Conservation (phyloP, 2,113 vertebrate genomes). For the Axis porcinus region DNA sequence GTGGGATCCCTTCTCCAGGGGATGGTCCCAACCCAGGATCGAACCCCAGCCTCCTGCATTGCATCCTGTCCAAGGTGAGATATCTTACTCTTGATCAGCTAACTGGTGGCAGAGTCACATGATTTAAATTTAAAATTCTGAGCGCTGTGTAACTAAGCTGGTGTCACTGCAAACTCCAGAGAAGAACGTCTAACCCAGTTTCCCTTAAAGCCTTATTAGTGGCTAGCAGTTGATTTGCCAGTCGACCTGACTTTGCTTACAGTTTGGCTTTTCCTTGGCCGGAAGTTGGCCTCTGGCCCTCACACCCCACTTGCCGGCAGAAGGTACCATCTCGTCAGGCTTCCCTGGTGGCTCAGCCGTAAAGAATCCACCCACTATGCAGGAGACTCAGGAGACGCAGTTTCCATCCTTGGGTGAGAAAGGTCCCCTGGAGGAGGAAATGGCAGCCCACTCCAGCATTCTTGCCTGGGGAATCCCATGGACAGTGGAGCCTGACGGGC, state of each 20-base stretch:
- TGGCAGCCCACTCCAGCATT: not conserved
- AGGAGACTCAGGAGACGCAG: not conserved
- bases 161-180: not conserved
- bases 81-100: too few relatives aligned
- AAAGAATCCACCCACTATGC: not conserved
- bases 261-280: not conserved
- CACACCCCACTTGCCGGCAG: fast-evolving
- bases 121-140: not conserved
- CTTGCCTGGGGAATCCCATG: not conserved
- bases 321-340: not conserved
- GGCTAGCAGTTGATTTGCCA: fast-evolving
- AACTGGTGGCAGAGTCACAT: not conserved
- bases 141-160: not conserved
- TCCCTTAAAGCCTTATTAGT: not conserved
- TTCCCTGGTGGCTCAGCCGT: not conserved
- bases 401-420: not conserved
- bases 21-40: not conserved
- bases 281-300: too few relatives aligned
- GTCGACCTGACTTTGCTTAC: not conserved
- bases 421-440: not conserved
- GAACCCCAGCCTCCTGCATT: not conserved
- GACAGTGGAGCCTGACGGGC: not conserved
- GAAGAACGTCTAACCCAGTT: too few relatives aligned
- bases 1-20: too few relatives aligned
- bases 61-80: not conserved